Evolutionary conservation across 2,888 invertebrate genomes (phyloP), one percentile per base, ranked within the genome.

Genomic region (Caenorhabditis virilis): DNA sequence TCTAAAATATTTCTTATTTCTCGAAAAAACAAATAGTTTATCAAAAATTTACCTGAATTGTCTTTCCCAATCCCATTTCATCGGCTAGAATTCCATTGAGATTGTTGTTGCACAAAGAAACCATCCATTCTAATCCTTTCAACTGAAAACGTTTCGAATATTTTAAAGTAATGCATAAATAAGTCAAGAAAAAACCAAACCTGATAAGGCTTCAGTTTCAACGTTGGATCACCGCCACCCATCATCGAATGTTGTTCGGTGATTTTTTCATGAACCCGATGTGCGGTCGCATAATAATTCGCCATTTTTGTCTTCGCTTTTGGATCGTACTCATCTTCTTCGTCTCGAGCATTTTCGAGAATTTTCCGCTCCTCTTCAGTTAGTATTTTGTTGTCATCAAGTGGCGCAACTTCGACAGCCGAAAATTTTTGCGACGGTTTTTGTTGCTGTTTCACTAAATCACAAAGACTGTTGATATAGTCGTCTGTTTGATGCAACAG

Each of bases 81-180:
- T 98, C 98, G 51, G 98, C 98, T 77, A 98, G 87, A 83, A 98
- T 98, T 20, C 97, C 97, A 84, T 98, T 98, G 68, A 98, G 86
- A 85, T 95, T 97, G 85, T 98, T 98, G 85, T 98, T 98, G 86
- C 93, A 97, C 50, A 98, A 85, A 0, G 97, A 97, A 1, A 98
- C 95, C 83, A 98, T 87, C 97, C 97, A 98, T 85, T 98, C 95
- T 69, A 98, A 86, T 72, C 97, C 97, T 88, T 90, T 84, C 23
- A 87, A 64, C 84, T 85, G 74, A 45, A 69, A 52, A 36, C 26
- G 13, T 41, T 16, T 9, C 15, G 18, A n/a, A 16, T 13, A 5
- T 22, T 51, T 16, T 38, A n/a, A n/a, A n/a, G n/a, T n/a, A n/a
- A n/a, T n/a, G n/a, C n/a, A n/a, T n/a, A n/a, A n/a, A n/a, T n/a